Evolutionary conservation across 1,140 invertebrate genomes (phyloP), one percentile per base, ranked within the genome.

Genomic region (Bombyx mori): DNA sequence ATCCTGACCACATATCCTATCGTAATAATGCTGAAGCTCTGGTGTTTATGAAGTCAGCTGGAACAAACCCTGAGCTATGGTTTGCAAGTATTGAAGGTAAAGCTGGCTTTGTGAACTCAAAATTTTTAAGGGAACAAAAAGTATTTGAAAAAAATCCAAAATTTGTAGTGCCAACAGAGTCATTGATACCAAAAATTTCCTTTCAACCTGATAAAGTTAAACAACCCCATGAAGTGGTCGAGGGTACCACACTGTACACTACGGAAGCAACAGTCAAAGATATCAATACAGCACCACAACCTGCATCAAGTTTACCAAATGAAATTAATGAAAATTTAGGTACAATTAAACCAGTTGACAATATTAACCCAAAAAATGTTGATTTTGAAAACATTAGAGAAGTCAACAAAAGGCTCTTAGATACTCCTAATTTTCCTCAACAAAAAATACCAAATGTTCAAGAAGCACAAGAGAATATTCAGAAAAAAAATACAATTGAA

Each of bases 41-140:
- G 56, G 89, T 95, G 60, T 91, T 88, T 60, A 94, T 94, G 76
- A 95, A 95, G 84, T 90, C 90, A 62, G 92, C 92, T 72, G 93
- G 93, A 26, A 88, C 67, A 3, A 90, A 92, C 64, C 72, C 67
- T 7, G 90, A 92, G 62, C 78, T 94, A 57, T 95, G 94, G 93
- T 93, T 91, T 66, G 92, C 91, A 26, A 90, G 92, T 82, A 90
- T 94, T 43, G 89, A 91, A 74, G 93, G 92, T 42, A 90, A 89
- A 69, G 80, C 89, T 64, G 94, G 94, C 49, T 95, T 94, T 82
- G 90, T 91, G 26, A 92, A 91, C 48, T 88, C 89, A 54, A 76
- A 78, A 9, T 91, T 93, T 77, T 67, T 89, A 59, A 73, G 67
- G 64, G 85, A 87, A 74, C 62, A 54, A 42, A 86, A 81, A 74